These are phyloP conservation scores for Tor tambroides DNA, from an alignment of 2,113 vertebrate genomes.

Conservation along the genomic window DNA sequence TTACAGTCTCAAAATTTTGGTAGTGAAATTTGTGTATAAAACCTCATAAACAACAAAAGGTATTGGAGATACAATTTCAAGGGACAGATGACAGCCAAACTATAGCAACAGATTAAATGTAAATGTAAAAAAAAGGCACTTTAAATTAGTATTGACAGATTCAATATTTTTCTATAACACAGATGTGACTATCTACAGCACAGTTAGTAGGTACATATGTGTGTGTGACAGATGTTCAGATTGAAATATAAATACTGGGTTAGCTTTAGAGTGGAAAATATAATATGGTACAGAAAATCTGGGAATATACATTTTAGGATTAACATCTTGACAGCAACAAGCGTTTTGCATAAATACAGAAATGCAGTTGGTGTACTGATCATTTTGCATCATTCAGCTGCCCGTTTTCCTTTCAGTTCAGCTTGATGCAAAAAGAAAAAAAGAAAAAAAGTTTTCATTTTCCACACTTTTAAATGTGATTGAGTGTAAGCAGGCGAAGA, in stretches of 20 bases:
- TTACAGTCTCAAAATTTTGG: conserved; percentile 40
- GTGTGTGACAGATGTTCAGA: background rate
- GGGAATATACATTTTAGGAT: background rate
- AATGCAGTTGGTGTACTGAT: background rate
- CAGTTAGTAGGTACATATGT: background rate
- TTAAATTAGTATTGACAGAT: conserved; percentile 55
- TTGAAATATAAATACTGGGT: background rate
- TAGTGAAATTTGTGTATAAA: conserved; percentile 45
- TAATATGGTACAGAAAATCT: background rate
- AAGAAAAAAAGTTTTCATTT: background rate
- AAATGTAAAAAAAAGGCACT: conserved; percentile 73
- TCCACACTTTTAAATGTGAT: background rate
- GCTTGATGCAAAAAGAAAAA: background rate
- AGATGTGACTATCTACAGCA: background rate
- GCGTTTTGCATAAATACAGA: background rate
- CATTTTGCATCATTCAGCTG: background rate
- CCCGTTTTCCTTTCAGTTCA: background rate
- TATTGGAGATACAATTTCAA: background rate
- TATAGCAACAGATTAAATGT: conserved; percentile 3
- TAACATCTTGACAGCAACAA: background rate
- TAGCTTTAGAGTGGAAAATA: background rate
- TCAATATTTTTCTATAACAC: background rate
- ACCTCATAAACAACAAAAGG: conserved; percentile 19
- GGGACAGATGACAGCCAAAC: background rate
- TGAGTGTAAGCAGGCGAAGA: background rate